phyloP scores from a whole-genome alignment of 2,888 invertebrate genomes.

The Amphipoea lucens region DNA sequence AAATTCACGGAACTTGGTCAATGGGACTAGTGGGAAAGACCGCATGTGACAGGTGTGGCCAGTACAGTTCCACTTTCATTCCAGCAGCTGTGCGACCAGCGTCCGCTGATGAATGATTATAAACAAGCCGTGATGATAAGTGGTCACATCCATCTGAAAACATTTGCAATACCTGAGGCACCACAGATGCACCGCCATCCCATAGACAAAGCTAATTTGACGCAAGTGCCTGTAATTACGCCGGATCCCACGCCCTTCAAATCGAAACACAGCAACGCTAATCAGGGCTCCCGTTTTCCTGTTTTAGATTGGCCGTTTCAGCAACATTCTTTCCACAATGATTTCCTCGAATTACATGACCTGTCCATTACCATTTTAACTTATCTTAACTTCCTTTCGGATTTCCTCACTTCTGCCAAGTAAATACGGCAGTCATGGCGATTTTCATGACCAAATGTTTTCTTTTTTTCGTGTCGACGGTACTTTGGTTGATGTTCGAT shows the following conservation, averaged over 20 bases:
- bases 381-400: neutral
- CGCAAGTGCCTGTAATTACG: neutral
- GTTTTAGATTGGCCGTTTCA: neutral
- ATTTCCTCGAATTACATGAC: neutral
- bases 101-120: neutral
- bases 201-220: neutral
- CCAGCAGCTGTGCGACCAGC: no score
- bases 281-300: neutral
- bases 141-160: neutral
- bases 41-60: no score
- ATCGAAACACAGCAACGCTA: neutral
- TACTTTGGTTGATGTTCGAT: neutral
- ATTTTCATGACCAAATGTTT: neutral
- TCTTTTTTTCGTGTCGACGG: neutral
- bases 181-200: neutral
- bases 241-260: neutral
- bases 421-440: neutral
- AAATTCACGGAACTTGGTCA: no score
- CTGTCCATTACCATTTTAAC: neutral
- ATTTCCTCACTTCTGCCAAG: neutral
- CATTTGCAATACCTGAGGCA: neutral
- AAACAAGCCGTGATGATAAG: neutral
- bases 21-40: no score
- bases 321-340: neutral
- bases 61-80: no score